Conservation (phyloP, 2,797 vertebrate species). For the Propithecus deckenii region DNA sequence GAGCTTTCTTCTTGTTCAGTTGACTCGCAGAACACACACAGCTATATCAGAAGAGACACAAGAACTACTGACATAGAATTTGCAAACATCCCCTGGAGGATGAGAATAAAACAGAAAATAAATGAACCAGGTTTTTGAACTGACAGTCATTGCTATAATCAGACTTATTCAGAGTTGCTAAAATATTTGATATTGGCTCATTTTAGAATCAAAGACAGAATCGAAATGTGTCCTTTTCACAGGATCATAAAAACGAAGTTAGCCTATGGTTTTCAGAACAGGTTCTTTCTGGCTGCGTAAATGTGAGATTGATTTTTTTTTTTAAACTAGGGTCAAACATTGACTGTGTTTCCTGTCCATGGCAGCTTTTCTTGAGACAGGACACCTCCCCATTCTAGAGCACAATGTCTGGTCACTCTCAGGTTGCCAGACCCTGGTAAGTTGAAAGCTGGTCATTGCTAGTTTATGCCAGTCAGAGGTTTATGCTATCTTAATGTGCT, state of each 20-base stretch:
- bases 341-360: background rate
- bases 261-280: constrained; percentile 43
- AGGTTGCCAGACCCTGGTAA: background rate
- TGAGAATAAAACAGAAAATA: background rate
- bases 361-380: constrained; percentile 26
- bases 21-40: background rate
- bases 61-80: background rate
- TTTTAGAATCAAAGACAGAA: constrained; percentile 14
- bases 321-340: background rate
- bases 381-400: background rate
- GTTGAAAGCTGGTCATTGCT: background rate
- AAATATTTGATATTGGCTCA: constrained; percentile 45
- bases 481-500: background rate
- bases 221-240: background rate
- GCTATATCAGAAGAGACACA: background rate
- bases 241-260: constrained; percentile 31
- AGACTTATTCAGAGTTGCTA: constrained; percentile 30
- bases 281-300: background rate
- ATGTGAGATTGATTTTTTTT: background rate
- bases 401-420: background rate
- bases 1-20: constrained; percentile 23
- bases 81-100: background rate
- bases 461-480: background rate
- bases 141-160: background rate
- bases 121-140: background rate